These are phyloP conservation scores for Falco cherrug DNA, from an alignment of 2,797 vertebrate species.

Conservation along the genomic window DNA sequence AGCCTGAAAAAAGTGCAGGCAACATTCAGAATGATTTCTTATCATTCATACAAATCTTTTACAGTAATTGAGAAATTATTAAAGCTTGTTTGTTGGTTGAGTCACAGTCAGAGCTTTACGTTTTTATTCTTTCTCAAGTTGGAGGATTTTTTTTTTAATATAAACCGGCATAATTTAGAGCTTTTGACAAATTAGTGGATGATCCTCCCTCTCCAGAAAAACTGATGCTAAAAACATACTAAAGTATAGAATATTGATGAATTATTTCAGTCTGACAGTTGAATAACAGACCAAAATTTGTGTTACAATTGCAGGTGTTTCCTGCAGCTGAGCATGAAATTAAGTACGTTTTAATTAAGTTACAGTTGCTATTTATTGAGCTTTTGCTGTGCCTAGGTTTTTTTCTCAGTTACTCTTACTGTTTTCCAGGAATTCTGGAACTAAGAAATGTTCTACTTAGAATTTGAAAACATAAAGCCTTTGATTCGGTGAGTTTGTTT, in stretches of 20 bases:
- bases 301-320: slow-evolving; percentile 31
- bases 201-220: neutral
- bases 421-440: slow-evolving; percentile 85
- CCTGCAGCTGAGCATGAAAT: slow-evolving; percentile 40
- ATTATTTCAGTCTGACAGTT: neutral
- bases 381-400: slow-evolving; percentile 56
- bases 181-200: neutral
- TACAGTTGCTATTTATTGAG: slow-evolving; percentile 59
- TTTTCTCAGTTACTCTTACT: slow-evolving; percentile 69
- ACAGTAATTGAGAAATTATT: neutral
- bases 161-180: neutral
- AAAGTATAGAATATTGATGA: neutral
- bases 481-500: slow-evolving; percentile 69
- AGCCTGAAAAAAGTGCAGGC: neutral
- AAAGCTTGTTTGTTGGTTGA: neutral
- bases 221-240: neutral
- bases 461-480: slow-evolving; percentile 73
- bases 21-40: neutral
- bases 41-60: neutral
- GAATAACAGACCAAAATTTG: neutral
- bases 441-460: slow-evolving; percentile 77
- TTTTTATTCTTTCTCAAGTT: neutral
- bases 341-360: slow-evolving; percentile 54
- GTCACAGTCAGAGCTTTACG: neutral
- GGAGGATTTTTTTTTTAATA: neutral